Percentiles rank a stretch among this genome's conserved stretches.
Conservation (phyloP, 2,113 vertebrate genomes). For the Penelope pileata region DNA sequence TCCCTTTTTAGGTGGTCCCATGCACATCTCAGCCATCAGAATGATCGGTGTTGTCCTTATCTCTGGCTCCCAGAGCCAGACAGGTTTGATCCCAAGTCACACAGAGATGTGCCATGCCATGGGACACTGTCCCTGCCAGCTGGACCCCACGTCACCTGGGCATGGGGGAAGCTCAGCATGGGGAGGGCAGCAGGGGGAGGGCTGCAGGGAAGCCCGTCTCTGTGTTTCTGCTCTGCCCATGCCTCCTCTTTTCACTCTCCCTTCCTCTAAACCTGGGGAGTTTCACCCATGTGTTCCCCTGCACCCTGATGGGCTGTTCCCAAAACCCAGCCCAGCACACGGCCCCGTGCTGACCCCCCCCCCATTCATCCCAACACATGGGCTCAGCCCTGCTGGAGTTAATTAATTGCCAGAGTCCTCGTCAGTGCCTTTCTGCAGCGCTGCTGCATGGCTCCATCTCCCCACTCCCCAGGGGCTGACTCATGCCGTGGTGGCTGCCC, state of each 20-base stretch:
- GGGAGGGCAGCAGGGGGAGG: neutral
- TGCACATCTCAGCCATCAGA: rapidly evolving
- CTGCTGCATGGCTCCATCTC: constrained; percentile 18
- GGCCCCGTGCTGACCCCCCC: neutral
- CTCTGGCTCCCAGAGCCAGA: rapidly evolving
- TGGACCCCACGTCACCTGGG: neutral
- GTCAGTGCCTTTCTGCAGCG: constrained; percentile 18
- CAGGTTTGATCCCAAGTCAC: neutral
- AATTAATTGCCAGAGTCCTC: constrained; percentile 30
- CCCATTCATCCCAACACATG: neutral
- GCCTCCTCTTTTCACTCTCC: neutral
- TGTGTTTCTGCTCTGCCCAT: rapidly evolving
- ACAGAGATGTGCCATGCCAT: neutral
- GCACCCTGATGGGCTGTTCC: rapidly evolving
- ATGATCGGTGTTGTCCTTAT: neutral
- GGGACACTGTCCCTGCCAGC: neutral
- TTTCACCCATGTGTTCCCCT: neutral
- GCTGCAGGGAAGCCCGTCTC: neutral
- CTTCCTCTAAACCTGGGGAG: neutral
- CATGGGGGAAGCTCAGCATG: neutral
- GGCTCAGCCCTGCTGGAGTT: neutral
- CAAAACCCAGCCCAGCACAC: neutral
- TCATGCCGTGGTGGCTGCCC: no score
- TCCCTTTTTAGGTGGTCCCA: neutral
- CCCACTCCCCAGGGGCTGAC: no score